Base-by-base conservation (phyloP, 2,888 invertebrate species). In the Pandemis cinnamomeana region DNA sequence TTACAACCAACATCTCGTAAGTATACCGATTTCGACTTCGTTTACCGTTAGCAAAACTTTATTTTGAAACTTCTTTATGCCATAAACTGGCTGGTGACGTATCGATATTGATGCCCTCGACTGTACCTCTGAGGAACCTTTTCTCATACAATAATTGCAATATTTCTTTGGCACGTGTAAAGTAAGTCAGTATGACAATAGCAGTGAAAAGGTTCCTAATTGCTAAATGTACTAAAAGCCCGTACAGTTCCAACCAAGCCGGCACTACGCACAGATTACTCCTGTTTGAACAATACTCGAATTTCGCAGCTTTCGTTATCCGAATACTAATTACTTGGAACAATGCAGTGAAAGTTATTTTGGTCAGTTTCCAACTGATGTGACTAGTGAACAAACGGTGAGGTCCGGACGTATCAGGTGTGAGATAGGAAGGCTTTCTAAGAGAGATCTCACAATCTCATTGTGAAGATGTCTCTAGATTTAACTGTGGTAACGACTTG, bases 321-420 rank as follows among this genome's bases (percentile, higher is more conserved):
- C 70, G 67, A 66, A 71, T 74, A 60, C 62, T 74, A 74, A 74
- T 74, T 74, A 74, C 41, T 8, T 41, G 3, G 67, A 61, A 74
- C 70, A 74, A 74, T 74, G 61, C 7, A 71, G 74, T 67, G 74
- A 74, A 74, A 74, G 74, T 74, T 55, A 74, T 74, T 74, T 74
- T 74, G 74, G 74, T 71, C 74, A 71, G 70, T 58, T 66, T 70
- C 74, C 74, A 67, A 67, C 61, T 74, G 73, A 44, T 63, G 66
- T 36, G 51, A 66, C 58, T 20, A 15, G 4, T 62, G 60, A 55
- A 71, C 70, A 74, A 66, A 71, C 67, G 60, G 60, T 67, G n/a
- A 58, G 55, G 51, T 70, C 66, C 66, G 69, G 44, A 69, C 46
- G 6, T 58, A 72, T 62, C 53, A 67, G 27, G 58, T 58, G 63